Evolutionary conservation across 1,140 invertebrate species (phyloP).

Genomic region (Lepidotrigona ventralis): DNA sequence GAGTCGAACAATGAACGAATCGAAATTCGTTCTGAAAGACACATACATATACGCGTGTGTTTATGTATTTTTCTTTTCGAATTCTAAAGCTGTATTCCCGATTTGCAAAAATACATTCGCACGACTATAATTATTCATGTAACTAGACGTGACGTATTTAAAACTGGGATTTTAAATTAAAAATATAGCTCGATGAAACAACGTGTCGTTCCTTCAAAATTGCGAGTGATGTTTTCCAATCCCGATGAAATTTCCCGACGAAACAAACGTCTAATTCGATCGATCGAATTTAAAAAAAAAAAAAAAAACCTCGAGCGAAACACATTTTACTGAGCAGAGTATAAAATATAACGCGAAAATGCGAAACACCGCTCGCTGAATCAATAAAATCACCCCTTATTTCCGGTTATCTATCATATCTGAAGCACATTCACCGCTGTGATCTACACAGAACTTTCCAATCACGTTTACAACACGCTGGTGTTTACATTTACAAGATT

Average conservation of each 20-base stretch:
- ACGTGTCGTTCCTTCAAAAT: not conserved
- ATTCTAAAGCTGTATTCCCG: too few species aligned
- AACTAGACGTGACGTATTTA: not conserved
- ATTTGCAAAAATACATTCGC: too few species aligned
- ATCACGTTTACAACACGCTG: not conserved
- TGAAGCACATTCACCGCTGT: not conserved
- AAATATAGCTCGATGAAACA: not conserved
- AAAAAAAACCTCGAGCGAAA: too few species aligned
- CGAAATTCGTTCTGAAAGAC: not conserved
- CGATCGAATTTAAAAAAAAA: too few species aligned
- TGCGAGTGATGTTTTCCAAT: not conserved
- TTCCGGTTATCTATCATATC: not conserved
- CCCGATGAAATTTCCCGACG: too few species aligned
- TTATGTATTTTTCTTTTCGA: too few species aligned
- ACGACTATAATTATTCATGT: too few species aligned
- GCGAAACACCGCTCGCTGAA: not conserved
- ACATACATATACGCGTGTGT: too few species aligned
- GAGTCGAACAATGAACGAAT: not conserved
- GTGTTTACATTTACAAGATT: not conserved
- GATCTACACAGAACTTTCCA: not conserved
- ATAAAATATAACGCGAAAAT: not conserved
- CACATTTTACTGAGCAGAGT: not conserved
- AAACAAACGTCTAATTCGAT: not conserved
- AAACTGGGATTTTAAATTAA: not conserved
- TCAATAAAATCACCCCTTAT: not conserved